Conservation (phyloP, 2,888 invertebrate genomes). For the Spisula subtruncata region DNA sequence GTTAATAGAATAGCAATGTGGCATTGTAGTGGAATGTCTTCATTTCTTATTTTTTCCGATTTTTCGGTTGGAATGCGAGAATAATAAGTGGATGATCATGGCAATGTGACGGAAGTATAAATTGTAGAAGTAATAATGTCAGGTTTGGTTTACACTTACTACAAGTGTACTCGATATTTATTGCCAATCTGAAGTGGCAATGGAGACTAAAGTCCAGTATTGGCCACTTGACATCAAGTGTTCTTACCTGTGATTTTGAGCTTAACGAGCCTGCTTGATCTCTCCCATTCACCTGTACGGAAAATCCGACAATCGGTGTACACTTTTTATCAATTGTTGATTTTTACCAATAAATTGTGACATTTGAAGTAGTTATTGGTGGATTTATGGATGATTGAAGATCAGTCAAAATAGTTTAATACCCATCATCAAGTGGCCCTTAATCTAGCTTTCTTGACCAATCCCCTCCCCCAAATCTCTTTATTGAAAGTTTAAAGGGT, state of each 20-base stretch:
- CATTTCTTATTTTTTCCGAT: not conserved
- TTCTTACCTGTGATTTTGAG: constrained; percentile 43
- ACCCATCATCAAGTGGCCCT: not conserved
- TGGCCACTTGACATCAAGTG: constrained; percentile 38
- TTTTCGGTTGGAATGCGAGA: constrained; percentile 11
- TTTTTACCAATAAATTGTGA: constrained; percentile 42
- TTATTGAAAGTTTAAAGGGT: not conserved
- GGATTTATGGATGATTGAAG: constrained; percentile 23
- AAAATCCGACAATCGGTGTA: constrained; percentile 8
- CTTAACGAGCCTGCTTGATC: constrained; percentile 17
- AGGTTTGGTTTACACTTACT: constrained; percentile 34
- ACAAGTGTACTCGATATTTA: constrained; percentile 32
- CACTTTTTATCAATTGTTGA: constrained; percentile 42
- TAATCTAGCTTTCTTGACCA: constrained; percentile 9
- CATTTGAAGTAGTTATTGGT: constrained; percentile 29
- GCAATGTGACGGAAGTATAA: not conserved
- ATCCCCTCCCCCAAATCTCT: not conserved
- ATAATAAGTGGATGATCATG: constrained; percentile 9
- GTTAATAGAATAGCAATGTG: constrained; percentile 1
- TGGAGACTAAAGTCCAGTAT: constrained; percentile 43
- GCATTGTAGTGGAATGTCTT: constrained; percentile 15
- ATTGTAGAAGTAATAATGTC: constrained; percentile 29
- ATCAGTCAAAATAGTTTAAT: constrained; percentile 21
- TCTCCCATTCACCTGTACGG: constrained; percentile 41
- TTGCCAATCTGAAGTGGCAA: constrained; percentile 30